Base-by-base conservation (phyloP, 2,888 invertebrate species). In the Drosophila birchii region DNA sequence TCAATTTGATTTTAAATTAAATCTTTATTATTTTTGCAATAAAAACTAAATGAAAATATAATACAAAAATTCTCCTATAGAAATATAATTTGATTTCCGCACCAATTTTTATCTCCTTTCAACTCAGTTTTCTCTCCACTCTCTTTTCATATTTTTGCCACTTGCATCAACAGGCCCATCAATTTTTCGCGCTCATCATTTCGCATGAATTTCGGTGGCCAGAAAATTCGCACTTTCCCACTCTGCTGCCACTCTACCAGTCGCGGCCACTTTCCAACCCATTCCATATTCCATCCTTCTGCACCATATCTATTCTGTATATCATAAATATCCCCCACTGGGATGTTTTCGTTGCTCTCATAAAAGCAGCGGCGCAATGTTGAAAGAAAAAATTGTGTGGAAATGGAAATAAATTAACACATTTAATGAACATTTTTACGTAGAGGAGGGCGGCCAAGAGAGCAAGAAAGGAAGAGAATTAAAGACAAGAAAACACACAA, bases 371-470 rank as follows among this genome's bases (percentile, higher is more conserved):
- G 38, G 47, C 51, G 61, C 43, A 71, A 67, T 72, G 64, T 59
- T 75, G 59, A 75, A 75, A 75, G 69, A 75, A 68, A 66, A 75
- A 73, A 80, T 67, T 76, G 77, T 83, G 79, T 84, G 84, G 77
- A 84, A 86, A 86, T 86, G 86, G 82, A 77, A 80, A 89, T 81
- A 85, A 86, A 87, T 87, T 81, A 86, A 85, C 82, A 82, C 83
- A 81, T 79, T 86, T 78, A 80, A 89, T 88, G 81, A 88, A 88
- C 81, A 85, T 82, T 79, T 72, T 74, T 45, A 23, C 81, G 77
- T 80, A 80, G 61, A 36, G 34, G 11, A 11, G 11, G 32, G 32
- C 2, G 64, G 23, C 20, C 8, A 2, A 32, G 63, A 39, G 63
- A 39, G 63, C 23, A 23, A 64, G 45, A 26, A 49, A 38, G 51